Conservation (phyloP, 1,140 invertebrate species). For the Asbolus verrucosus region DNA sequence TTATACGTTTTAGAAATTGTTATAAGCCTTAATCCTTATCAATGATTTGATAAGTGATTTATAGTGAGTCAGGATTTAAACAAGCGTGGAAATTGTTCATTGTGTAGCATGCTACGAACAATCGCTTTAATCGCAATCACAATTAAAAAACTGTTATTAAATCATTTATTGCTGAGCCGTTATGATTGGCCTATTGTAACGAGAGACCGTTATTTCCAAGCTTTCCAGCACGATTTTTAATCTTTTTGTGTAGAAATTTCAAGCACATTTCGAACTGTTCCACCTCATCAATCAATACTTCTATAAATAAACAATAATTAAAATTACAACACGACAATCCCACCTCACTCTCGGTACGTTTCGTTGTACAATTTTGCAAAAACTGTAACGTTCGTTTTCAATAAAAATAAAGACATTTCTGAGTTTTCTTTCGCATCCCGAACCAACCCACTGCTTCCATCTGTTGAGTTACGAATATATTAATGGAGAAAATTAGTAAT, state of each 20-base stretch:
- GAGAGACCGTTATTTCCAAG: conserved; percentile 5
- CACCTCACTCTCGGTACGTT: too few species aligned
- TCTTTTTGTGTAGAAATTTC: conserved; percentile 7
- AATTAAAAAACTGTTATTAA: conserved; percentile 40
- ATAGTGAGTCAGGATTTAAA: conserved; percentile 41
- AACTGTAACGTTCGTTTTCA: too few species aligned
- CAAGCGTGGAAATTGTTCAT: conserved; percentile 46
- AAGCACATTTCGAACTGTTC: too few species aligned
- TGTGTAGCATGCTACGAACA: conserved; percentile 32
- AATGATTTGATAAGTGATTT: conserved; percentile 47
- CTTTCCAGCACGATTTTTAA: not conserved
- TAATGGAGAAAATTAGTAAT: conserved; percentile 15
- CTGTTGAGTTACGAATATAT: conserved; percentile 3
- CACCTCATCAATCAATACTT: too few species aligned
- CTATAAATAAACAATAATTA: not conserved
- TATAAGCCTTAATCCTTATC: conserved; percentile 43
- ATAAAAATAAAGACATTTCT: not conserved
- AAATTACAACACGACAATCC: not conserved
- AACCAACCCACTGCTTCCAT: conserved; percentile 20
- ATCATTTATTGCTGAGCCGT: conserved; percentile 33
- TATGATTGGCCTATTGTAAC: conserved; percentile 30
- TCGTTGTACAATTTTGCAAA: too few species aligned
- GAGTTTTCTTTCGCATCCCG: conserved; percentile 4
- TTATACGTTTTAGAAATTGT: conserved; percentile 47
- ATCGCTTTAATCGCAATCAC: conserved; percentile 34